Conservation (phyloP, 2,113 vertebrate genomes). For the Phyllopteryx taeniolatus region DNA sequence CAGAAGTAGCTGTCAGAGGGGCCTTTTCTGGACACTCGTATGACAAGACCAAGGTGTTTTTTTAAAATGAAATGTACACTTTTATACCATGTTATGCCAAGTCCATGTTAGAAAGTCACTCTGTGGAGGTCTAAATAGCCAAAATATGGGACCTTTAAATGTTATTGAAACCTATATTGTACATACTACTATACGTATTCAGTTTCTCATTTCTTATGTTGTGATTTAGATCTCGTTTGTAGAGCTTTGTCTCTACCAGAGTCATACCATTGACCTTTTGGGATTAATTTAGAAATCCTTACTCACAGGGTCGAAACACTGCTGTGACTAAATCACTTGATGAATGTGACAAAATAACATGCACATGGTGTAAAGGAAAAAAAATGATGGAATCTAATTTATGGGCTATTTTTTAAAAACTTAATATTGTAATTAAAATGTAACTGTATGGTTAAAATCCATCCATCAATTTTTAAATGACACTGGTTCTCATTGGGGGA, state of each 20-base stretch:
- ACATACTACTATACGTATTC: not conserved
- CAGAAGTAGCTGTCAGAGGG: too few relatives aligned
- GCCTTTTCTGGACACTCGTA: too few relatives aligned
- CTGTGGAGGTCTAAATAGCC: too few relatives aligned
- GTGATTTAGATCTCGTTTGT: not conserved
- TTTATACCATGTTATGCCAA: too few relatives aligned
- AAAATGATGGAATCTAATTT: not conserved
- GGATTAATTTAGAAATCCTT: not conserved
- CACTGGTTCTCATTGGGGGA: not conserved
- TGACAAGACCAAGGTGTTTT: too few relatives aligned
- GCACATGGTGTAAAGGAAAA: too few relatives aligned
- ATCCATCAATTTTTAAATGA: not conserved
- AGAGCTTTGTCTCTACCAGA: not conserved
- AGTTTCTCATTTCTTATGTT: not conserved
- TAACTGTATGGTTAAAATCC: not conserved
- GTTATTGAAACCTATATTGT: not conserved
- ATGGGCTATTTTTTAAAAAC: not conserved
- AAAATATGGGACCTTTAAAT: not conserved
- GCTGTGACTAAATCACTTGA: not conserved
- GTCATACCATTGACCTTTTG: not conserved
- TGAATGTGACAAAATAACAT: too few relatives aligned
- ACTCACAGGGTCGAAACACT: not conserved
- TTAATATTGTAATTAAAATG: not conserved
- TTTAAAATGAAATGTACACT: too few relatives aligned
- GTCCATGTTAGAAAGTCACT: too few relatives aligned